A percentile compares a stretch with the other conserved stretches of the same genome.
Conservation (phyloP, 2,888 invertebrate species). For the Xestia ashworthii region DNA sequence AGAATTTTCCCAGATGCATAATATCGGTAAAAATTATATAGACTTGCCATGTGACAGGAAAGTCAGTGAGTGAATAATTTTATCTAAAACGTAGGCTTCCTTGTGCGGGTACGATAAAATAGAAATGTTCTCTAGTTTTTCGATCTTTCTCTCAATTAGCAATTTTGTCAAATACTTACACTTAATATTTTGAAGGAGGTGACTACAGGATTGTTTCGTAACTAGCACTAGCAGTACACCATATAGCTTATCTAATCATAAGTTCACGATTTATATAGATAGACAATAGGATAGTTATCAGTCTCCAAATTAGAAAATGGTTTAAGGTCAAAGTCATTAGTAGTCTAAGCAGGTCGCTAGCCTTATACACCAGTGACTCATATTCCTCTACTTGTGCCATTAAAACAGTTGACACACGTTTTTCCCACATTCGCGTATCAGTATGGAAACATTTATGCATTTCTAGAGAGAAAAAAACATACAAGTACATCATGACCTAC, state of each 20-base stretch:
- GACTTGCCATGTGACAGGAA: slow-evolving; percentile 8
- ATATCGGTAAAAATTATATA: background rate
- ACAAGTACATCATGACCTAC: slow-evolving; percentile 67
- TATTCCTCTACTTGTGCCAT: slow-evolving; percentile 9
- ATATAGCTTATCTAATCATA: background rate
- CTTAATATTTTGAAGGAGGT: background rate
- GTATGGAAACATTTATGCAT: slow-evolving; percentile 55
- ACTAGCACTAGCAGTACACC: background rate
- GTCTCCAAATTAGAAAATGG: slow-evolving; percentile 1
- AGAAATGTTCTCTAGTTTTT: background rate
- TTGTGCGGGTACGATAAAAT: background rate
- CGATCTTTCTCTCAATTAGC: background rate
- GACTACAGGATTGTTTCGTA: background rate
- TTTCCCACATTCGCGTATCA: slow-evolving; percentile 57
- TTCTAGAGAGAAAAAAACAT: slow-evolving; percentile 52
- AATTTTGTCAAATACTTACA: background rate
- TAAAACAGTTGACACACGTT: slow-evolving; percentile 58
- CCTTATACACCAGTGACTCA: slow-evolving; percentile 48
- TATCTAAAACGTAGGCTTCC: background rate
- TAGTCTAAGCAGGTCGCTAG: slow-evolving; percentile 23
- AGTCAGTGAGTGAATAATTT: slow-evolving; percentile 6
- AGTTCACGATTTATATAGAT: background rate
- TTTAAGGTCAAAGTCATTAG: slow-evolving; percentile 24
- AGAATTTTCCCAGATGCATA: background rate
- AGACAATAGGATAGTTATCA: background rate